Base-by-base conservation (phyloP, 2,113 vertebrate genomes). In the Gymnorhina tibicen region DNA sequence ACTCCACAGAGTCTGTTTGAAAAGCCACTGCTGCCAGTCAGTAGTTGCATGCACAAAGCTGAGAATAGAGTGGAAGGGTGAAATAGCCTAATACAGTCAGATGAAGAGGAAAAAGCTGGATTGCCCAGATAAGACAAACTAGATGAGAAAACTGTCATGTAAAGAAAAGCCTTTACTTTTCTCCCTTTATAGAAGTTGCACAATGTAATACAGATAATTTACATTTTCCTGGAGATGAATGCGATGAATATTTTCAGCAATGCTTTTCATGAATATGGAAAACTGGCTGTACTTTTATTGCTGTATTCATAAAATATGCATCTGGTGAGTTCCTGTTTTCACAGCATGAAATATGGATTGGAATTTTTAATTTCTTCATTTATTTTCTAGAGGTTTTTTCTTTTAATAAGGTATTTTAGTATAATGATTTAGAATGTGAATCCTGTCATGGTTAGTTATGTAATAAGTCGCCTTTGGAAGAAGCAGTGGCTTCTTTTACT, bases 181-280 rank as follows among this genome's bases (percentile, higher is more conserved):
- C 17, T 82, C 6, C 30, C 42, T 93, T 74, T 87, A 47, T 76
- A 70, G 55, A 80, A 80, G 17, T 70, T 90, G 42, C 58, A 74
- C 59, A 73, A 37, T 91, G 39, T 85, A 82, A 63, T 90, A 67
- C 47, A 68, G 64, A 84, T 35, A 86, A 90, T 91, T 90, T 90
- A 30, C 87, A 87, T 94, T 94, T 97, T 97, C 94, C 85, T 52
- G 58, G 78, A 91, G 81, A 96, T 87, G 37, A 84, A 92, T 74
- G 41, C 1, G 32, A 56, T 79, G 42, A 94, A 83, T 97, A 91
- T 96, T 97, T 97, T 95, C 83, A 94, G 70, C 82, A 85, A 60
- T 15, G 4, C 68, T 91, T 76, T 81, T 91, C 82, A 97, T 98
- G 94, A 97, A 97, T 97, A 96, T 97, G 92, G 84, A 97, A 96